phyloP scores from a whole-genome alignment of 2,888 invertebrate species.

The Acanthosoma haemorrhoidale region DNA sequence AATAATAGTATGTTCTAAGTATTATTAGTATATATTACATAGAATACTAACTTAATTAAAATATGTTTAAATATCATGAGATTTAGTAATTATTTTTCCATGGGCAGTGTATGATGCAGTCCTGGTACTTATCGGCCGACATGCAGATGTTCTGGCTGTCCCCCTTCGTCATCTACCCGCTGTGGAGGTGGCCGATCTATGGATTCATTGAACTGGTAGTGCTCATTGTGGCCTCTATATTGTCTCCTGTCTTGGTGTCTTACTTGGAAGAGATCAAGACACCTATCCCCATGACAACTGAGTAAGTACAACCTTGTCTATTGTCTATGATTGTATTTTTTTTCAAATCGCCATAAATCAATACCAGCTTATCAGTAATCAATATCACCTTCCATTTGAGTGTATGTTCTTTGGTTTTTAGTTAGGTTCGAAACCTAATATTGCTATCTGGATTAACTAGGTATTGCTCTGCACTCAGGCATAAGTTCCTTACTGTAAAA shows the following conservation, averaged over 20 bases:
- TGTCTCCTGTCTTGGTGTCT: conserved; percentile 45
- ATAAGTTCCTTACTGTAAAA: too few relatives aligned
- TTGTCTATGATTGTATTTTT: too few relatives aligned
- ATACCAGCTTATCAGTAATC: too few relatives aligned
- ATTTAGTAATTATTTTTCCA: background rate
- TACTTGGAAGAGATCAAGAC: conserved; percentile 47
- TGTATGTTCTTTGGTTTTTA: too few relatives aligned
- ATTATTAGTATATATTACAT: too few relatives aligned
- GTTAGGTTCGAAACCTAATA: too few relatives aligned
- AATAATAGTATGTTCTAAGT: too few relatives aligned
- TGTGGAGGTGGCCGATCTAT: conserved; percentile 48
- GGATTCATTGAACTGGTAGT: conserved; percentile 44
- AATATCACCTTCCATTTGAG: too few relatives aligned
- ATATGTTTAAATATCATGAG: too few relatives aligned
- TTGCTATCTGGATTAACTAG: too few relatives aligned
- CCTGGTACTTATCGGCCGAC: conserved; percentile 57
- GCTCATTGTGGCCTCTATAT: conserved; percentile 44
- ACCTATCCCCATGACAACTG: conserved; percentile 44
- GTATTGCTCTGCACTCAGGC: too few relatives aligned
- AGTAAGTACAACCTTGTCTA: conserved; percentile 48
- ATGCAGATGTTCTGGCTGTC: conserved; percentile 55
- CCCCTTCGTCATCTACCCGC: conserved; percentile 52
- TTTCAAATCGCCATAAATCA: too few relatives aligned
- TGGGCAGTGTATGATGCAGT: conserved; percentile 51
- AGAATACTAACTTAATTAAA: background rate